Base-by-base conservation (phyloP, 1,140 invertebrate species). In the Pseudomyrmex sp. region DNA sequence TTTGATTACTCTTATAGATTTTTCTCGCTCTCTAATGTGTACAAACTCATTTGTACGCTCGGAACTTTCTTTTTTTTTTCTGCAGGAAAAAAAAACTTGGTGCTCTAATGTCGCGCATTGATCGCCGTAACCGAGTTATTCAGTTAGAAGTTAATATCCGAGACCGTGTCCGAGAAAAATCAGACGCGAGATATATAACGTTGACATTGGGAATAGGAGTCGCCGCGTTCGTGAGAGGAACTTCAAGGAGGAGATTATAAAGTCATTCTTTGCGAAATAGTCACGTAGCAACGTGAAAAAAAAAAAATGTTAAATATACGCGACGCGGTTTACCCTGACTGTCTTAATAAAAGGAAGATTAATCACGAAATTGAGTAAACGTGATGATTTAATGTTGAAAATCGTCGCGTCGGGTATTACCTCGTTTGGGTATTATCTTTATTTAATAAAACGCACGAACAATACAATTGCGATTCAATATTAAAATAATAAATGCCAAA, bases 231-330 rank as follows among this genome's bases (percentile, higher is more conserved):
- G 90, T 88, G 84, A 85, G 85, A 79, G 72, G 85, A 89, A 88
- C 82, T 89, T 89, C 86, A 90, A 91, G 86, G 85, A 88, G 62
- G 63, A 86, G 88, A 90, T 91, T 91, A 77, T 84, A 87, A 87
- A 83, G 75, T 63, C 58, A 54, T 62, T 83, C 52, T 82, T 83
- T 56, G 79, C 52, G 61, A 82, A 82, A 85, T 58, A 44, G 66
- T 72, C 65, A 82, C 65, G 73, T 84, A 82, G n/a, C 35, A 48
- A 70, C 18, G 23, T 26, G 20, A 15, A 70, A 58, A 69, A 50
- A 83, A 65, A 66, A 75, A 59, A 83, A 75, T 20, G 9, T 59
- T 77, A 76, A 83, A 68, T 68, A 76, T 48, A 66, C 46, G 13
- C 52, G 23, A 9, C 23, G n/a, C 10, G 54, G 23, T 8, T 2